A percentile compares a stretch with the other conserved stretches of the same genome.
These are phyloP conservation scores for Herpailurus yagouaroundi DNA, from an alignment of 2,113 vertebrate species.

Conservation along the genomic window DNA sequence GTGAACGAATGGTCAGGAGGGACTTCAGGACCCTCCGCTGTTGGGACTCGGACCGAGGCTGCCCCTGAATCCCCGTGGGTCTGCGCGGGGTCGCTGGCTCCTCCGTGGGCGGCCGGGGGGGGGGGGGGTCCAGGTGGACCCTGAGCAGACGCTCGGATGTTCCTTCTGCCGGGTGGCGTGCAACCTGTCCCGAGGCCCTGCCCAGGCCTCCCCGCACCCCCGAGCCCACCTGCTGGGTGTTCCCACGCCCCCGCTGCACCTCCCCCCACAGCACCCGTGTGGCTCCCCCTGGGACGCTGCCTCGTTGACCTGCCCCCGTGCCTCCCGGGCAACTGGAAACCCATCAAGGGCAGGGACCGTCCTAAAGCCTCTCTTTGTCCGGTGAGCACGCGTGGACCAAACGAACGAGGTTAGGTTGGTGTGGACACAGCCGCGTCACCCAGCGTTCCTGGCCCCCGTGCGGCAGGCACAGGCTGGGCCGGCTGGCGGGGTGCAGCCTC, in stretches of 20 bases:
- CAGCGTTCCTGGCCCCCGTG: not conserved
- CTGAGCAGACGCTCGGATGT: not conserved
- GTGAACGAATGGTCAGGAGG: not conserved
- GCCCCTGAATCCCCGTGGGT: not conserved
- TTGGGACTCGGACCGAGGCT: not conserved
- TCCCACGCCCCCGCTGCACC: not conserved
- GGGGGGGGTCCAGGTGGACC: not conserved
- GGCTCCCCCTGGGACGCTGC: not conserved
- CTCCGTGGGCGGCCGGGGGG: not conserved
- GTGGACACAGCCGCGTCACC: not conserved
- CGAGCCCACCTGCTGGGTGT: not conserved
- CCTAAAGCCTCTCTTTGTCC: conserved; percentile 58
- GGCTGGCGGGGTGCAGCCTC: not conserved
- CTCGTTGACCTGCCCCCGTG: not conserved
- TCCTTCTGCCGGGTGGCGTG: not conserved
- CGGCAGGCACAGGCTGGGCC: not conserved
- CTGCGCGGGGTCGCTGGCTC: no score
- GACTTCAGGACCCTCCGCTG: not conserved
- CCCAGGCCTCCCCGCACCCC: not conserved
- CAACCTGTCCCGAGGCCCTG: not conserved
- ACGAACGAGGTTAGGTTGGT: conserved; percentile 45
- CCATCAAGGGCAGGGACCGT: not conserved
- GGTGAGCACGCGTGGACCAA: not conserved
- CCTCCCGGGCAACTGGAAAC: conserved; percentile 5
- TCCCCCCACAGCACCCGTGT: not conserved